phyloP scores from a whole-genome alignment of 2,888 invertebrate genomes.

The Cryptus viduatorius region DNA sequence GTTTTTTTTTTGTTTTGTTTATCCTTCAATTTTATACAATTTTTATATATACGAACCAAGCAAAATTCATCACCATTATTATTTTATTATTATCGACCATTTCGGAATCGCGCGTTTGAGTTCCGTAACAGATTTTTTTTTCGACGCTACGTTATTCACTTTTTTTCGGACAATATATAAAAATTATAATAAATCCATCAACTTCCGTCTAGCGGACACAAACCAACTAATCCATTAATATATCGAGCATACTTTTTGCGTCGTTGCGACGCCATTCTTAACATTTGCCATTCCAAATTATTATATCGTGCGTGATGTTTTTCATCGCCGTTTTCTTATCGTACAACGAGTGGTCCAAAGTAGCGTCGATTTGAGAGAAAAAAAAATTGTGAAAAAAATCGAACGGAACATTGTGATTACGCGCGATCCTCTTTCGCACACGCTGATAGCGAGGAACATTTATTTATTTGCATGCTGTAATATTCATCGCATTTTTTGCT shows the following conservation, averaged over 20 bases:
- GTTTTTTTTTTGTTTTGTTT: not conserved
- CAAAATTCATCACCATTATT: slow-evolving; percentile 40
- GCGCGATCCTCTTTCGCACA: not conserved
- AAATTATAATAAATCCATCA: slow-evolving; percentile 6
- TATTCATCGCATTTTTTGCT: not conserved
- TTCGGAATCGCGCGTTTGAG: not conserved
- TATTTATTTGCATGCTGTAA: slow-evolving; percentile 3
- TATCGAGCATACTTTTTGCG: slow-evolving; percentile 53
- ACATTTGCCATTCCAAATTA: slow-evolving; percentile 64
- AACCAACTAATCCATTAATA: slow-evolving; percentile 73
- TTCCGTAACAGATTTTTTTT: slow-evolving; percentile 14
- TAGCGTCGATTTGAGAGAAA: not conserved
- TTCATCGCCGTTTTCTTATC: not conserved
- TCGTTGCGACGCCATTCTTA: slow-evolving; percentile 55
- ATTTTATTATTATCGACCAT: slow-evolving; percentile 33
- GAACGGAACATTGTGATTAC: not conserved
- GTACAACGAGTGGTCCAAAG: not conserved
- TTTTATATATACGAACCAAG: slow-evolving; percentile 45
- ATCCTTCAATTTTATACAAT: slow-evolving; percentile 53
- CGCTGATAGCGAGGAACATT: slow-evolving; percentile 1
- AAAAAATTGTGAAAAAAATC: not conserved
- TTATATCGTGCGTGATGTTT: not conserved
- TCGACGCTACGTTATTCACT: slow-evolving; percentile 15
- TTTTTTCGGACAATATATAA: not conserved
- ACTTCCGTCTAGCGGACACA: slow-evolving; percentile 78